phyloP scores from a whole-genome alignment of 64 coral and sea anemone genomes.

The Pocillopora damicornis region DNA sequence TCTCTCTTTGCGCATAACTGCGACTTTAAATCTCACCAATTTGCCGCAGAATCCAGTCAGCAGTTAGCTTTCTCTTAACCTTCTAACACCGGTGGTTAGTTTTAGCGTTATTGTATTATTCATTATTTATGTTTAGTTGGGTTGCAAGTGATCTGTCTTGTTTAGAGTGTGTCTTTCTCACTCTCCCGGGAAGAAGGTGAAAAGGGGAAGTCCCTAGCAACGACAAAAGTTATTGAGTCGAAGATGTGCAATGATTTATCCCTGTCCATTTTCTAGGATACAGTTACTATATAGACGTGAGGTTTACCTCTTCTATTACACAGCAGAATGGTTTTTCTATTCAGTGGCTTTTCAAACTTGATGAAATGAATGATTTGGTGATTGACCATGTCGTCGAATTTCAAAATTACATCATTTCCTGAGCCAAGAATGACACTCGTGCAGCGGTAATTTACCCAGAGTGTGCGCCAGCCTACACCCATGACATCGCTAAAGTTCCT shows the following conservation, averaged over 20 bases:
- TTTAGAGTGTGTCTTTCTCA: too few relatives aligned
- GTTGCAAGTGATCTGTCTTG: too few relatives aligned
- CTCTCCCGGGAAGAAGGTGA: too few relatives aligned
- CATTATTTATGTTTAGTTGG: too few relatives aligned
- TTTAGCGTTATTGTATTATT: too few relatives aligned
- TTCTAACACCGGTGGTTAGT: too few relatives aligned
- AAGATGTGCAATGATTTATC: neutral
- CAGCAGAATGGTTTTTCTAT: neutral
- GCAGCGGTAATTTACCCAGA: conserved; percentile 25
- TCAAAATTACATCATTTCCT: neutral
- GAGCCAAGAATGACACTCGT: conserved; percentile 17
- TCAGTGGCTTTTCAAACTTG: conserved; percentile 11
- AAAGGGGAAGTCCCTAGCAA: too few relatives aligned
- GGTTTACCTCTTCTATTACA: conserved; percentile 13
- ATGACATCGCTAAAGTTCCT: neutral
- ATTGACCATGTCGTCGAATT: neutral
- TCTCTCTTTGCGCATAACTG: too few relatives aligned
- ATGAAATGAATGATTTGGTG: conserved; percentile 1
- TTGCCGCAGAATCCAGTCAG: too few relatives aligned
- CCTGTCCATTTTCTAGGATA: neutral
- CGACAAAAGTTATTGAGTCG: too few relatives aligned
- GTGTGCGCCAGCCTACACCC: neutral
- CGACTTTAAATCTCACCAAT: too few relatives aligned
- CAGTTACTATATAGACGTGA: neutral
- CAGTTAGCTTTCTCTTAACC: too few relatives aligned